These are phyloP conservation scores for Nebria brevicollis DNA, from an alignment of 2,888 invertebrate genomes.

Conservation along the genomic window DNA sequence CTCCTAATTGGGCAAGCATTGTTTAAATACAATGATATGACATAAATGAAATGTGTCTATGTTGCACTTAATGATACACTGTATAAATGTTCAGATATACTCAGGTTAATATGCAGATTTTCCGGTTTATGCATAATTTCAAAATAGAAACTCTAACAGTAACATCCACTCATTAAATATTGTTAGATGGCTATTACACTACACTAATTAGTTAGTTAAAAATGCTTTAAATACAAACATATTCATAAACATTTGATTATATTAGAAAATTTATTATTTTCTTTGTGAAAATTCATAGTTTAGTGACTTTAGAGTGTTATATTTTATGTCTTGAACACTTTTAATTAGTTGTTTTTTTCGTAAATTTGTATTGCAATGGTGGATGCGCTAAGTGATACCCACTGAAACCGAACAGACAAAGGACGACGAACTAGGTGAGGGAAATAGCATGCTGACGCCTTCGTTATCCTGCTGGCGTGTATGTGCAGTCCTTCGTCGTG, in stretches of 20 bases:
- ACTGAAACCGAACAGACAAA: slow-evolving; percentile 4
- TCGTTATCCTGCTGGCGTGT: slow-evolving; percentile 20
- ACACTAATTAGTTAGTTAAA: neutral
- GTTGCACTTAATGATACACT: neutral
- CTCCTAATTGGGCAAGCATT: neutral
- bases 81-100: neutral
- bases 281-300: too few relatives aligned
- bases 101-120: neutral
- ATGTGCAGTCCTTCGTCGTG: slow-evolving; percentile 18
- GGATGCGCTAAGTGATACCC: neutral
- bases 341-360: too few relatives aligned
- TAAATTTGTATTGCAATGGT: neutral
- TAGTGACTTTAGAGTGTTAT: too few relatives aligned
- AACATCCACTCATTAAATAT: neutral
- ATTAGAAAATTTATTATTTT: too few relatives aligned
- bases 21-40: neutral
- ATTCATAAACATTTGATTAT: too few relatives aligned
- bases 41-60: neutral
- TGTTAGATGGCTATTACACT: neutral
- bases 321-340: too few relatives aligned
- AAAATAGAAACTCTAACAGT: neutral
- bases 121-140: neutral
- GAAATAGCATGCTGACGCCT: slow-evolving; percentile 14
- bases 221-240: too few relatives aligned
- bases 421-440: slow-evolving; percentile 10